Evolutionary conservation across 2,888 invertebrate genomes (phyloP).

Genomic region (Trichogramma evanescens): DNA sequence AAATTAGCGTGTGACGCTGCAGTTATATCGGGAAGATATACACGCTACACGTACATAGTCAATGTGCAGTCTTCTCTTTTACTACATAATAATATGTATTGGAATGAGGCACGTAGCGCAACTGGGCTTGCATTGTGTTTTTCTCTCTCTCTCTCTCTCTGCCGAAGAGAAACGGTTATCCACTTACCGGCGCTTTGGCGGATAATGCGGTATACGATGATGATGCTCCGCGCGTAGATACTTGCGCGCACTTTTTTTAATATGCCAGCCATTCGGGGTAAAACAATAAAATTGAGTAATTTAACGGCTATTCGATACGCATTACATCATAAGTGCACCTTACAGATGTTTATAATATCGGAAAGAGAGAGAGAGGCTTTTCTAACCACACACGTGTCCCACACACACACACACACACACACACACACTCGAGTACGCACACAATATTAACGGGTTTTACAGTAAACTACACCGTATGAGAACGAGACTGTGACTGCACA

Average conservation of each 20-base stretch:
- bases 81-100: not conserved
- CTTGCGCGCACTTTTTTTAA: too few species aligned
- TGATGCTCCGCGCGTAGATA: too few species aligned
- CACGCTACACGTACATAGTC: too few species aligned
- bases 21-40: too few species aligned
- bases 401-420: too few species aligned
- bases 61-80: not conserved
- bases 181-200: too few species aligned
- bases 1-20: too few species aligned
- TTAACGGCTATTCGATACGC: not conserved
- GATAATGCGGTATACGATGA: too few species aligned
- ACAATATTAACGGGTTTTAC: constrained; percentile 15
- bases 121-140: constrained; percentile 4
- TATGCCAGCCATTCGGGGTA: not conserved
- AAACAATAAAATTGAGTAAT: constrained; percentile 19
- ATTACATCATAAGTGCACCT: not conserved
- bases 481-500: constrained; percentile 2
- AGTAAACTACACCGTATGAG: constrained; percentile 7
- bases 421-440: not conserved
- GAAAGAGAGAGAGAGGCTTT: too few species aligned
- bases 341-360: too few species aligned
- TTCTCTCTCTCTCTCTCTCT: constrained; percentile 5
- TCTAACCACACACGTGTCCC: too few species aligned
- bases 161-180: too few species aligned
- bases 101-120: constrained; percentile 1